A percentile compares a stretch with the other conserved stretches of the same genome.
phyloP scores from a whole-genome alignment of 2,888 invertebrate genomes.

The Allophyes oxyacanthae region DNA sequence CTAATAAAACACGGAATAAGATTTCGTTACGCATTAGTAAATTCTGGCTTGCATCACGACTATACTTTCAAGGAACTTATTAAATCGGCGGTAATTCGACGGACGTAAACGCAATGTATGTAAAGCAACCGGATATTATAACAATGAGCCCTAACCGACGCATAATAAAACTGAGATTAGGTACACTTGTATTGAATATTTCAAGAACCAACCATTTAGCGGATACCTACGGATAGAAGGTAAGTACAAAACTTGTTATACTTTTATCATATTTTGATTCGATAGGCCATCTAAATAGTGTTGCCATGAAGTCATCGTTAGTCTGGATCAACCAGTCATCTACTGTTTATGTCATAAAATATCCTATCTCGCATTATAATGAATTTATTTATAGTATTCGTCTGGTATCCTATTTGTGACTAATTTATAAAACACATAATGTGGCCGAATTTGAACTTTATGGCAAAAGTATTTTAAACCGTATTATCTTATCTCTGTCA shows the following conservation, averaged over 20 bases:
- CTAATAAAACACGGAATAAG: conserved; percentile 28
- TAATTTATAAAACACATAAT: conserved; percentile 4
- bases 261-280: not conserved
- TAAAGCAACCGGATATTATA: conserved; percentile 46
- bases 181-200: conserved; percentile 6
- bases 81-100: conserved; percentile 46
- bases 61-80: conserved; percentile 56
- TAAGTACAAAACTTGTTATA: conserved; percentile 35
- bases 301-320: conserved; percentile 20
- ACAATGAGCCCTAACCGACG: conserved; percentile 37
- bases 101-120: conserved; percentile 45
- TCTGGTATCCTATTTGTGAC: conserved; percentile 10
- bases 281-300: not conserved
- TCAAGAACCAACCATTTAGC: conserved; percentile 8
- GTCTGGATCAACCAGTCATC: conserved; percentile 15
- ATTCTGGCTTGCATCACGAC: conserved; percentile 42
- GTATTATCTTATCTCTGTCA: conserved; percentile 37
- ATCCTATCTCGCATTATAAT: conserved; percentile 14
- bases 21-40: conserved; percentile 29
- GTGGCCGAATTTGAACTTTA: conserved; percentile 12
- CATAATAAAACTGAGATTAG: conserved; percentile 18
- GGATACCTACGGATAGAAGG: conserved; percentile 16
- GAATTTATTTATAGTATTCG: conserved; percentile 24
- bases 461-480: conserved; percentile 6
- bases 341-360: conserved; percentile 20